phyloP scores from a whole-genome alignment of 2,888 invertebrate species.

The Caenorhabditis sulstoni region DNA sequence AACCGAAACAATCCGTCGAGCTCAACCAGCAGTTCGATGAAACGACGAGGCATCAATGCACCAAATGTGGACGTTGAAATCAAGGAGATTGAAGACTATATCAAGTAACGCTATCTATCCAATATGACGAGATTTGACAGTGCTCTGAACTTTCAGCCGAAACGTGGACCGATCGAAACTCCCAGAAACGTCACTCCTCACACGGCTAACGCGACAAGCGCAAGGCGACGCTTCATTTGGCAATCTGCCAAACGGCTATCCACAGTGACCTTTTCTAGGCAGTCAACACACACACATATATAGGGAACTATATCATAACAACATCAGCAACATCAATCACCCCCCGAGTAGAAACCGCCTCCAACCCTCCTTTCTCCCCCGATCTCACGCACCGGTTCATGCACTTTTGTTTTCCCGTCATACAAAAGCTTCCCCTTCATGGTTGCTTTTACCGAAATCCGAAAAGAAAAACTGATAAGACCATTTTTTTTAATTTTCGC shows the following conservation, averaged over 20 bases:
- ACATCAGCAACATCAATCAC: slow-evolving; percentile 7
- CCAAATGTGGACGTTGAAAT: slow-evolving; percentile 52
- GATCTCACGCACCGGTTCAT: slow-evolving; percentile 64
- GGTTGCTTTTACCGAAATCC: slow-evolving; percentile 2
- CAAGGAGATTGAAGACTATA: slow-evolving; percentile 61
- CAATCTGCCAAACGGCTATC: slow-evolving; percentile 61
- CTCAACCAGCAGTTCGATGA: slow-evolving; percentile 23
- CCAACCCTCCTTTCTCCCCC: not conserved
- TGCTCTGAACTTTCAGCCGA: slow-evolving; percentile 37
- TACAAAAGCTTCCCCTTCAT: slow-evolving; percentile 30
- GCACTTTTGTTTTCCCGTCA: slow-evolving; percentile 39
- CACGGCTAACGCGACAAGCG: slow-evolving; percentile 56
- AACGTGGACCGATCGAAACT: slow-evolving; percentile 62
- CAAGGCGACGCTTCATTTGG: slow-evolving; percentile 42
- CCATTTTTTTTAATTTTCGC: not conserved
- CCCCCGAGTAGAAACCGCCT: slow-evolving; percentile 34
- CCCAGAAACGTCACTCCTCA: slow-evolving; percentile 56
- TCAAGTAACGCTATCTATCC: slow-evolving; percentile 41
- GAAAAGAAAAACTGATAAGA: too few species aligned
- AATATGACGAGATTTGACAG: not conserved
- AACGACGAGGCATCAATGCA: slow-evolving; percentile 11
- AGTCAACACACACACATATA: slow-evolving; percentile 15
- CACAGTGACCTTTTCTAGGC: slow-evolving; percentile 34
- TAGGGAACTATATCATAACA: slow-evolving; percentile 46
- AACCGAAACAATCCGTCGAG: slow-evolving; percentile 37